Percentiles rank a stretch among this genome's conserved stretches.
phyloP scores from a whole-genome alignment of 1,140 invertebrate species.

The Philotrypesis tridentata region DNA sequence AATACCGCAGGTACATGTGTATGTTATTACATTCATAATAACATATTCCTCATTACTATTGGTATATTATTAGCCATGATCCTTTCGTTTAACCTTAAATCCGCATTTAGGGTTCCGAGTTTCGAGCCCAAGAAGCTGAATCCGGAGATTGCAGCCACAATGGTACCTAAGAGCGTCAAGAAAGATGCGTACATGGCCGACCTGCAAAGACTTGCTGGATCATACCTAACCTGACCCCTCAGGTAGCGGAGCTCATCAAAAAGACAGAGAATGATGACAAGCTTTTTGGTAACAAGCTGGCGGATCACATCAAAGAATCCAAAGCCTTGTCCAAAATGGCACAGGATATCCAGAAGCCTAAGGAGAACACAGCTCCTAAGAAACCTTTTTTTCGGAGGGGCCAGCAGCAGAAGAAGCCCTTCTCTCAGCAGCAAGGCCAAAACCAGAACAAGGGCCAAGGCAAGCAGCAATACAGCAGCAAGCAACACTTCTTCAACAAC shows the following conservation, averaged over 20 bases:
- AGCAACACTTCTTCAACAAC: neutral
- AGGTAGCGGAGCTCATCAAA: neutral
- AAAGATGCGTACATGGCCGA: too few relatives aligned
- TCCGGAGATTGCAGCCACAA: too few relatives aligned
- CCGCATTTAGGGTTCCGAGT: too few relatives aligned
- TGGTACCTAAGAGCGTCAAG: too few relatives aligned
- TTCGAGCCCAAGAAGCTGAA: too few relatives aligned
- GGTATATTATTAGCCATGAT: too few relatives aligned
- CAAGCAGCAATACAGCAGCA: neutral
- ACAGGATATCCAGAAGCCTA: neutral
- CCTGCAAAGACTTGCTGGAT: too few relatives aligned
- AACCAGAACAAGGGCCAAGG: neutral
- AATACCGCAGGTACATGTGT: too few relatives aligned
- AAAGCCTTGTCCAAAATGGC: neutral
- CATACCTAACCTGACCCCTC: neutral
- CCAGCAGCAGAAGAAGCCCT: conserved; percentile 1
- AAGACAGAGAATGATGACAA: neutral
- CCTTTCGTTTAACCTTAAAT: too few relatives aligned
- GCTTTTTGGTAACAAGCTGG: neutral
- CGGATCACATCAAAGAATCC: neutral
- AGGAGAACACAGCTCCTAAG: neutral
- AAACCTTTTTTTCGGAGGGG: neutral
- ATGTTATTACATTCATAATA: too few relatives aligned
- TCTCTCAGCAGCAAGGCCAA: neutral
- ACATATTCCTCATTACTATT: too few relatives aligned